Base-by-base conservation (phyloP, 1,140 invertebrate genomes). In the Drosophila arawakana region DNA sequence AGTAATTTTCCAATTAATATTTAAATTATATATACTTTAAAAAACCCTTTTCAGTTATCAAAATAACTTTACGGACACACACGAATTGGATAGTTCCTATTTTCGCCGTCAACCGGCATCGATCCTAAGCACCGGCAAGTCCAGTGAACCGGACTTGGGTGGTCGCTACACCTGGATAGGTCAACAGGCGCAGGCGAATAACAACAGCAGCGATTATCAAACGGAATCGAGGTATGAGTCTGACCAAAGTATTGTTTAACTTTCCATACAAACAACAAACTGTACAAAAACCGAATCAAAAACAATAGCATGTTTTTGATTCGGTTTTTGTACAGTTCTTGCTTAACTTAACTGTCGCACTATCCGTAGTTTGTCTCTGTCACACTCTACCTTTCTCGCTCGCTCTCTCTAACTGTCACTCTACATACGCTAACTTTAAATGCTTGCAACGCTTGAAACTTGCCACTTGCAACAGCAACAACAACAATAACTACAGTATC, bases 31-130 rank as follows among this genome's bases (percentile, higher is more conserved):
- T 1, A 9, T 2, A 7, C 11, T 3, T 2, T 52, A 21, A 3
- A 11, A 11, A 18, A 2, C 9, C 11, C 35, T 2, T 10, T 5
- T 13, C 37, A 89, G 90, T 39, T 91, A 88, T 81, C 90, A 91
- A 37, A 89, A 89, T 49, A 89, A 55, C 63, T 90, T 79, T 7
- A 89, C 80, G 60, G 84, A 90, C 74, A 85, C 85, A 34, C 49
- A 95, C 79, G 96, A 96, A 50, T 93, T 96, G 91, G 95, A 96
- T 81, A 95, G 94, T 93, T 96, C 95, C 76, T 96, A 96, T 93
- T 96, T 97, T 91, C 94, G 96, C 47, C 94, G 96, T 46, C 94
- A 96, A 82, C 95, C 96, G 46, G 95, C 95, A 68, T 95, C 96
- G 18, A 95, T 96, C 80, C 95, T 92, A 58, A 92, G 90, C 68